Base-by-base conservation (phyloP, 1,140 invertebrate species). In the Aethina tumida region DNA sequence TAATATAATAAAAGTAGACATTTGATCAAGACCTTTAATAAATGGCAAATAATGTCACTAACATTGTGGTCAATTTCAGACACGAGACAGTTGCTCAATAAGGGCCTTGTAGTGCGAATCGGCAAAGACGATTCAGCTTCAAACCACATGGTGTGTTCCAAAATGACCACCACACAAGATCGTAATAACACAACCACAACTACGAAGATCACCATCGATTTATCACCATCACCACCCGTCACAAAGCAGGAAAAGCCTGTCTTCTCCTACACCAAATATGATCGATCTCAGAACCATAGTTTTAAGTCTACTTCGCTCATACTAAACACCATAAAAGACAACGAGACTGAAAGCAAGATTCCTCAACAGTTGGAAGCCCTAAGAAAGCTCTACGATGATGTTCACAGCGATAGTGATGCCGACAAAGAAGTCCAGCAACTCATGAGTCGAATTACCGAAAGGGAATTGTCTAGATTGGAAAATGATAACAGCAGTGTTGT, bases 341-440 rank as follows among this genome's bases (percentile, higher is more conserved):
- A 43, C 29, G 25, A 41, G 10, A 20, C 10, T 19, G 17, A 29
- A 41, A 34, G 32, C 44, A 38, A 30, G 32, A 47, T 43, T 38
- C 49, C 52, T 4, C 44, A 53, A 13, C 54, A 62, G 41, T 27
- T 64, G 38, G 56, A 59, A 40, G 62, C 56, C 16, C 44, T 64
- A 32, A 58, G 52, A 32, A 60, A 61, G 35, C 43, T 65, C 2
- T 63, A 64, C 32, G 60, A 62, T 32, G 58, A 61, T 20, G 50
- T 55, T 7, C 43, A 50, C 6, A 64, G 58, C 29, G 56, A 55
- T 19, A 59, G 56, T 35, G 55, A 64, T 22, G 63, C 63, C 0
- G 65, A 66, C 33, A 63, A 65, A 37, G 65, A 66, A 50, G 63
- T 66, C 2, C 53, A 63, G 41, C 56, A 47, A 8, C 50, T 62